Conservation (phyloP, 1,140 invertebrate species). For the Kradibia gibbosae region DNA sequence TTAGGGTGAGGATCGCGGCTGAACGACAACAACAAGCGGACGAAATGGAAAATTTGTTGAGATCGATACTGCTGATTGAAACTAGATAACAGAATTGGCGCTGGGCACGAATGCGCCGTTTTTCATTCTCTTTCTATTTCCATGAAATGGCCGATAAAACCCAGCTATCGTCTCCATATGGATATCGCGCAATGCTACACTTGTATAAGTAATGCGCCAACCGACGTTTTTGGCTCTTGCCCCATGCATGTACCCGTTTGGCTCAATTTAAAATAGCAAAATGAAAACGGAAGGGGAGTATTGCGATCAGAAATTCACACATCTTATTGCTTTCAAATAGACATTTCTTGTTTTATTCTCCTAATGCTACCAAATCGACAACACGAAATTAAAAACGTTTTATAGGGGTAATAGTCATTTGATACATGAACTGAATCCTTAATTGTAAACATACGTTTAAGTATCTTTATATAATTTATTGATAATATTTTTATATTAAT, state of each 20-base stretch:
- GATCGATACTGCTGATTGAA: constrained; percentile 43
- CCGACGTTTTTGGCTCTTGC: not conserved
- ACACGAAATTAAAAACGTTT: not conserved
- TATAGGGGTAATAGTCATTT: not conserved
- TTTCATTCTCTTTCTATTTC: constrained; percentile 51
- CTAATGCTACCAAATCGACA: not conserved
- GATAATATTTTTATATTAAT: too few relatives aligned
- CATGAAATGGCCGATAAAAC: constrained; percentile 57
- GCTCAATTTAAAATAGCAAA: not conserved
- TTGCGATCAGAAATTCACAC: not conserved
- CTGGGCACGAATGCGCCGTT: constrained; percentile 50
- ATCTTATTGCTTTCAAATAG: not conserved
- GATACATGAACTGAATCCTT: not conserved
- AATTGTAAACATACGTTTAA: not conserved
- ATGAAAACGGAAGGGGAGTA: not conserved
- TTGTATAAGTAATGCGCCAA: constrained; percentile 33
- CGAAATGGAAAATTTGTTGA: constrained; percentile 35
- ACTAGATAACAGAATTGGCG: constrained; percentile 36
- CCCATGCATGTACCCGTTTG: constrained; percentile 1
- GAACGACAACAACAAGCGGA: not conserved
- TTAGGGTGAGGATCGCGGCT: too few relatives aligned
- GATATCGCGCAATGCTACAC: constrained; percentile 32
- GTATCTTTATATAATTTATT: not conserved
- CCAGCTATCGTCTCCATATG: constrained; percentile 46
- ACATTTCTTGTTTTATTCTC: not conserved